Percentiles rank a stretch among this genome's conserved stretches.
These are phyloP conservation scores for Ennomos erosarius DNA, from an alignment of 2,888 invertebrate genomes.

Conservation along the genomic window DNA sequence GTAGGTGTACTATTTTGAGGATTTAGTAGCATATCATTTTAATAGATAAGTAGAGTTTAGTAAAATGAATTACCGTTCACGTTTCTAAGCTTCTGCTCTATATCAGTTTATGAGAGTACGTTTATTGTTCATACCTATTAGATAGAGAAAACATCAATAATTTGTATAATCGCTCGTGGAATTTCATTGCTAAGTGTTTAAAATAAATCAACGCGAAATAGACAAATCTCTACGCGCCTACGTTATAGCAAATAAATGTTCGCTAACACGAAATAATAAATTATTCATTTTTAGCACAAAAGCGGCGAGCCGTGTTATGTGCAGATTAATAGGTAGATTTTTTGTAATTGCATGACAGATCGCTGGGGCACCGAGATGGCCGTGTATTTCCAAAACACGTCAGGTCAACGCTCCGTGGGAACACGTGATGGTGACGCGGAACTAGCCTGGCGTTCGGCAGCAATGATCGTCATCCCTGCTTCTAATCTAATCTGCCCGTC, in stretches of 20 bases:
- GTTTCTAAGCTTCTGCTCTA: slow-evolving; percentile 15
- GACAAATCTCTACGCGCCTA: slow-evolving; percentile 55
- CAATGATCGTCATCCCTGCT: slow-evolving; percentile 59
- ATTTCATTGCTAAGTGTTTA: slow-evolving; percentile 35
- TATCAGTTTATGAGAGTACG: slow-evolving; percentile 16
- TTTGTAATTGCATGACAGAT: slow-evolving; percentile 59
- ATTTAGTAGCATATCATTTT: neutral
- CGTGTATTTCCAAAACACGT: slow-evolving; percentile 77
- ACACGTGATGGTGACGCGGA: slow-evolving; percentile 78
- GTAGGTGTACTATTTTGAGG: neutral
- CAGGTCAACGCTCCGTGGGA: slow-evolving; percentile 73
- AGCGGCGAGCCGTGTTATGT: slow-evolving; percentile 45
- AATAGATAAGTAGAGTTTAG: slow-evolving; percentile 1
- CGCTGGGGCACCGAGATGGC: slow-evolving; percentile 49
- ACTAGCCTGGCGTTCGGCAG: slow-evolving; percentile 46
- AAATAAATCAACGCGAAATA: slow-evolving; percentile 49
- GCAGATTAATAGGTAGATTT: slow-evolving; percentile 56
- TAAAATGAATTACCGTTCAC: slow-evolving; percentile 12
- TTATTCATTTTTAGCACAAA: slow-evolving; percentile 49
- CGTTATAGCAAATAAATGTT: slow-evolving; percentile 51
- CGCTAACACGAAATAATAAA: slow-evolving; percentile 55
- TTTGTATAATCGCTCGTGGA: slow-evolving; percentile 22
- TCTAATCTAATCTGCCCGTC: slow-evolving; percentile 61
- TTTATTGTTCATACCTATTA: slow-evolving; percentile 5
- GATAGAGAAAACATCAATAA: slow-evolving; percentile 20